Base-by-base conservation (phyloP, 2,888 invertebrate genomes). In the Agonopterix subpropinquella region DNA sequence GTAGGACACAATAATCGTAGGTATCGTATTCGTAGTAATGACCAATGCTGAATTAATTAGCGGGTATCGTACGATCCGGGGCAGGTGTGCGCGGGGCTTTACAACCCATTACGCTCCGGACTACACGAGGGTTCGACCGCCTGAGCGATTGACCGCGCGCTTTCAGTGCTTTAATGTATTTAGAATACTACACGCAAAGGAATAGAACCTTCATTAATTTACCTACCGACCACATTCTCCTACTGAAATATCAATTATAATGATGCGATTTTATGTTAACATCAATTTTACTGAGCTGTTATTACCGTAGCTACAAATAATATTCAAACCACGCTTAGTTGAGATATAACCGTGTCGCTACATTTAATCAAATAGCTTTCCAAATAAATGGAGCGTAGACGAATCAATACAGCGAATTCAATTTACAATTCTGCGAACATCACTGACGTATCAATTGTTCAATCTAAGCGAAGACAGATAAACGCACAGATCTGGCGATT, bases 361-460 rank as follows among this genome's bases (percentile, higher is more conserved):
- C 66, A 67, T 70, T 78, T 80, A 80, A 80, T 84, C 79, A 80
- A 85, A 80, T 80, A 73, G 77, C 77, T 79, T 77, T 73, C 68
- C 70, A 67, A 80, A 81, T 77, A 83, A 85, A 84, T 81, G 77
- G 75, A 78, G 76, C 79, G 73, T 68, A 74, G 77, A 80, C 74
- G 73, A 83, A 85, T 83, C 77, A 80, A 81, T 82, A 82, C 73
- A 75, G 73, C 64, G 73, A 79, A 86, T 86, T 86, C 84, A 85
- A 86, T 87, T 86, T 84, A 81, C 80, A 80, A 78, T 80, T 81
- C 79, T 74, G 73, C 77, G 79, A 85, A 84, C 83, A 85, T 80
- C 80, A 82, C 71, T 78, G 80, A 84, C 82, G 79, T 86, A 86
- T 85, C 86, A 84, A 84, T 86, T 85, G 86, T 82, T 83, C 80